Percentiles rank a stretch among this genome's conserved stretches.
phyloP scores from a whole-genome alignment of 2,888 invertebrate genomes.

The Globia sparganii region DNA sequence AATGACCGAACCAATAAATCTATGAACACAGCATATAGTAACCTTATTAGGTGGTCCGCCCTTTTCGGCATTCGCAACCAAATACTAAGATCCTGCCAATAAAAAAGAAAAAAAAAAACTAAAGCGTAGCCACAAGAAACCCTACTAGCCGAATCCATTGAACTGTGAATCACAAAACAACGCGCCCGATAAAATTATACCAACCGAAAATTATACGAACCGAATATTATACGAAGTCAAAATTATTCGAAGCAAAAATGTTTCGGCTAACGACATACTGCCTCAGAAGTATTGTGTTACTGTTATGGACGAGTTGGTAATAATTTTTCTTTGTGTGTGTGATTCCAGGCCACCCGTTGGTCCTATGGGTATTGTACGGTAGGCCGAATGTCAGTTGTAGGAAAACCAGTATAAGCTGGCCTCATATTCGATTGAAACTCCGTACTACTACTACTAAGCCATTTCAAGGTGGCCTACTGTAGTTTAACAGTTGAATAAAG shows the following conservation, averaged over 20 bases:
- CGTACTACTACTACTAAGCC: neutral
- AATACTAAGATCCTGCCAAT: constrained; percentile 50
- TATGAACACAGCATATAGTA: constrained; percentile 10
- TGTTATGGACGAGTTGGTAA: constrained; percentile 46
- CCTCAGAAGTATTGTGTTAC: constrained; percentile 69
- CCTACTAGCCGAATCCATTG: constrained; percentile 68
- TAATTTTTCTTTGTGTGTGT: constrained; percentile 36
- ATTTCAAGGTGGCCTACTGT: neutral
- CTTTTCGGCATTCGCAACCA: constrained; percentile 67
- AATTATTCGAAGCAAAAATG: constrained; percentile 50
- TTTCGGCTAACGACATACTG: constrained; percentile 54
- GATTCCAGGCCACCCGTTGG: constrained; percentile 13
- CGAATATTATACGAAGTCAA: constrained; percentile 60
- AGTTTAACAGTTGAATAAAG: neutral
- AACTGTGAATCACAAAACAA: constrained; percentile 78
- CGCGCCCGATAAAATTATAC: constrained; percentile 73
- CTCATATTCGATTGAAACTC: neutral
- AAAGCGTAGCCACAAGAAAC: constrained; percentile 75
- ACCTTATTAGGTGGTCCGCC: constrained; percentile 64
- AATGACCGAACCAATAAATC: constrained; percentile 3
- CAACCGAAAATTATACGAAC: constrained; percentile 46
- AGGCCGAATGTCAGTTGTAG: neutral
- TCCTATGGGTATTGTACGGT: neutral
- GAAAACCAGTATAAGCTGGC: neutral
- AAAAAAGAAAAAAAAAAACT: constrained; percentile 59